phyloP scores from a whole-genome alignment of 2,113 vertebrate species.

The Penelope pileata region DNA sequence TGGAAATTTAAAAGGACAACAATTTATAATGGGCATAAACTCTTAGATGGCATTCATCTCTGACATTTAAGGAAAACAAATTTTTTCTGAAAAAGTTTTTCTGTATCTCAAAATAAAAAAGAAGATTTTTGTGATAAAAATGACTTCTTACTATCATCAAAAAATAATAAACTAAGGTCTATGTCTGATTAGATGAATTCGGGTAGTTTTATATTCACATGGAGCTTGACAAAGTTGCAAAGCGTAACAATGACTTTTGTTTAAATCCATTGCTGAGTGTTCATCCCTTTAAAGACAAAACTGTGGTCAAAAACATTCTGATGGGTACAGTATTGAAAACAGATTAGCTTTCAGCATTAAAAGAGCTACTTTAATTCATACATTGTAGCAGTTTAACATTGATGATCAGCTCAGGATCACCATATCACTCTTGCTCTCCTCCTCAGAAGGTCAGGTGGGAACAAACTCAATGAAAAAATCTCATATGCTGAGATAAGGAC shows the following conservation, averaged over 20 bases:
- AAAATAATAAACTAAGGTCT: constrained; percentile 1
- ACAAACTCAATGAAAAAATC: background rate
- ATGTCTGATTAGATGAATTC: background rate
- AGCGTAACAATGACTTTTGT: background rate
- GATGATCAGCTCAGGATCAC: background rate
- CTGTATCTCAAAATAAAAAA: background rate
- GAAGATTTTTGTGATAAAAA: background rate
- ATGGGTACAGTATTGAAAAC: background rate
- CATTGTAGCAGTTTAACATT: background rate
- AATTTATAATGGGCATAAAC: background rate
- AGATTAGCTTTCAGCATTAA: background rate
- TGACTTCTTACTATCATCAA: background rate
- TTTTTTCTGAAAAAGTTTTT: background rate
- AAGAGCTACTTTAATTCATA: background rate
- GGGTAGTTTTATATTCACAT: background rate
- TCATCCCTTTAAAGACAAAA: background rate
- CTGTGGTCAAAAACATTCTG: background rate
- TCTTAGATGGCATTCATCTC: background rate
- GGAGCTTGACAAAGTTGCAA: background rate
- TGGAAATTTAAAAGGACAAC: background rate
- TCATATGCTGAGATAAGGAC: background rate
- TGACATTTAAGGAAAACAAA: background rate
- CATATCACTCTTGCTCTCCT: background rate
- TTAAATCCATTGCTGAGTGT: background rate
- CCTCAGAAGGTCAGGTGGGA: background rate